These are phyloP conservation scores for Drosophila hydei DNA, from an alignment of 1,140 invertebrate species.

Conservation along the genomic window DNA sequence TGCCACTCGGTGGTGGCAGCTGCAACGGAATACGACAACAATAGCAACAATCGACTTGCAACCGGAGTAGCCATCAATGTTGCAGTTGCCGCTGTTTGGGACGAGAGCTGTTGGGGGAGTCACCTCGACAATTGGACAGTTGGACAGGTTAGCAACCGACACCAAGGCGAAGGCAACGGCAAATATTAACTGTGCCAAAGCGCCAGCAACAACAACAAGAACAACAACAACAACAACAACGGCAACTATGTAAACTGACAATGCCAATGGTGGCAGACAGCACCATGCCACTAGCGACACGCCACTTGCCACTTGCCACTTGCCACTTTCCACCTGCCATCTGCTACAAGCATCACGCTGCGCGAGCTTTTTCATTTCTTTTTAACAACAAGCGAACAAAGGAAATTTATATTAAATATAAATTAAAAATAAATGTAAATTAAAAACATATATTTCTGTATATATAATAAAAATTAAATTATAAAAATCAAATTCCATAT, in stretches of 20 bases:
- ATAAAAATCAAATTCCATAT: neutral
- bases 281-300: neutral
- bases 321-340: neutral
- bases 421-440: neutral
- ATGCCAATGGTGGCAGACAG: constrained; percentile 29
- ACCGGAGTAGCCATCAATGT: constrained; percentile 1
- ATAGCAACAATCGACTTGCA: constrained; percentile 3
- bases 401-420: neutral
- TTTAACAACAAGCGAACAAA: neutral
- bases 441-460: neutral
- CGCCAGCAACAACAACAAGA: constrained; percentile 2
- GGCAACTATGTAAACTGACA: neutral
- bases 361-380: neutral
- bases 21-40: neutral
- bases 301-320: constrained; percentile 7
- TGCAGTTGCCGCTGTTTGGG: constrained; percentile 2
- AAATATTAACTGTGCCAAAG: constrained; percentile 45
- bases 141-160: constrained; percentile 8
- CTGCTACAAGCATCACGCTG: too few relatives aligned
- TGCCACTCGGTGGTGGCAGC: constrained; percentile 24
- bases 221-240: constrained; percentile 10
- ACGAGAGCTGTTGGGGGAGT: constrained; percentile 5
- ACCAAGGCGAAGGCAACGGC: constrained; percentile 14
- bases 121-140: constrained; percentile 10
- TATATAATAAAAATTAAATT: neutral